Evolutionary conservation across 2,797 vertebrate genomes (phyloP), one percentile per base, ranked within the genome.

Genomic region (Numenius phaeopus): DNA sequence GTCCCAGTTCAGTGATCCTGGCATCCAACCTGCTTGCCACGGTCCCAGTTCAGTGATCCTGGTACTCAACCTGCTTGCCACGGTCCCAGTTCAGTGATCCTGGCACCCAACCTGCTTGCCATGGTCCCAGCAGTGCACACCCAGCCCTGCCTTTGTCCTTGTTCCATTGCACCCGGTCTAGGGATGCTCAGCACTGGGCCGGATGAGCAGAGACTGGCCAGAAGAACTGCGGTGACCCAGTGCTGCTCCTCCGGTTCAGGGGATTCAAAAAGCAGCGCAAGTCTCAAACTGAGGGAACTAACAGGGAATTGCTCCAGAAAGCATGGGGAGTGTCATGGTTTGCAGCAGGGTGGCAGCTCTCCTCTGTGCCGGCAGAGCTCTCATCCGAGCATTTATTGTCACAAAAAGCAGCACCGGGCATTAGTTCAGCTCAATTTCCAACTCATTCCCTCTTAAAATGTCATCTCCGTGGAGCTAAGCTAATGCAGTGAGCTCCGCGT

Each of bases 381-480:
- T 85, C 69, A 61, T 40, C 47, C 37, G 65, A 75, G 64, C 75
- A 64, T 2, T 6, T 62, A 81, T 34, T 2, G 5, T 58, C 82
- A 89, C 52, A 66, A 52, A 94, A 87, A 44, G 40, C 87, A 82
- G 70, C 1, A 0, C 30, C 13, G n/a, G 72, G n/a, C 78, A 69
- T 64, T 90, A 88, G 52, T 66, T 96, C 71, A 83, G 70, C 65
- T 94, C 94, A 44, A 40, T 92, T 95, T 71, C 81, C 70, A 92
- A 46, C 77, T 87, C 10, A 1, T n/a, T 87, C 73, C 81, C 70
- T 83, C 89, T 81, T 72, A 58, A 83, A 94, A 89, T 34, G 49
- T 67, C 94, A 94, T 57, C 37, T 86, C 57, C 2, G 0, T 14
- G 46, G 42, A 76, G 83, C 69, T 54, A 39, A 64, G 62, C 77